phyloP scores from a whole-genome alignment of 2,888 invertebrate species.

The Hirtodrosophila cameraria region DNA sequence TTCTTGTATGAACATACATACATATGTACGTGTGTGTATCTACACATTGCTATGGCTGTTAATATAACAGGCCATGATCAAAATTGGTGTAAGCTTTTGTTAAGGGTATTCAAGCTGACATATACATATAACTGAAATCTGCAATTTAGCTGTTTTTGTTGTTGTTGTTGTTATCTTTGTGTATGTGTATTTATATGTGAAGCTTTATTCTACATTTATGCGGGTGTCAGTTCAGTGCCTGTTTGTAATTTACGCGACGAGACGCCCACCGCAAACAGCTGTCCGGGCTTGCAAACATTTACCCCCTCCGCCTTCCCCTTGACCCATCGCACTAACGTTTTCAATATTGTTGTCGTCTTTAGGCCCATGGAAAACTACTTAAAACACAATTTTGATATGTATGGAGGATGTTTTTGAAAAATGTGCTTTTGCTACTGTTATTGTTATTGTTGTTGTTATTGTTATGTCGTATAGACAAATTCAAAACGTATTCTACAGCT shows the following conservation, averaged over 20 bases:
- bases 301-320: slow-evolving; percentile 1
- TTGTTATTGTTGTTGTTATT: slow-evolving; percentile 40
- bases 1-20: neutral
- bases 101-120: slow-evolving; percentile 7
- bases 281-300: neutral
- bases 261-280: slow-evolving; percentile 36
- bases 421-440: slow-evolving; percentile 23
- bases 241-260: slow-evolving; percentile 25
- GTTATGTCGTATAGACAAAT: slow-evolving; percentile 42
- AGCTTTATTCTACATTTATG: slow-evolving; percentile 19
- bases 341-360: no score
- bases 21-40: neutral
- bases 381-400: slow-evolving; percentile 14
- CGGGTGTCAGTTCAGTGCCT: slow-evolving; percentile 22
- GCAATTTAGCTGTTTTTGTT: slow-evolving; percentile 2
- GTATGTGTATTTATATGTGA: neutral
- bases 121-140: neutral
- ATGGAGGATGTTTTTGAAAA: slow-evolving; percentile 26
- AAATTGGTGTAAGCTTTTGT: neutral
- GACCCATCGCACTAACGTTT: no score
- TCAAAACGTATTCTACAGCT: slow-evolving; percentile 72
- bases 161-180: no score
- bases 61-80: neutral
- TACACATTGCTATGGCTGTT: neutral
- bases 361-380: slow-evolving; percentile 49